Base-by-base conservation (phyloP, 2,888 invertebrate species). In the Taenaris catops region DNA sequence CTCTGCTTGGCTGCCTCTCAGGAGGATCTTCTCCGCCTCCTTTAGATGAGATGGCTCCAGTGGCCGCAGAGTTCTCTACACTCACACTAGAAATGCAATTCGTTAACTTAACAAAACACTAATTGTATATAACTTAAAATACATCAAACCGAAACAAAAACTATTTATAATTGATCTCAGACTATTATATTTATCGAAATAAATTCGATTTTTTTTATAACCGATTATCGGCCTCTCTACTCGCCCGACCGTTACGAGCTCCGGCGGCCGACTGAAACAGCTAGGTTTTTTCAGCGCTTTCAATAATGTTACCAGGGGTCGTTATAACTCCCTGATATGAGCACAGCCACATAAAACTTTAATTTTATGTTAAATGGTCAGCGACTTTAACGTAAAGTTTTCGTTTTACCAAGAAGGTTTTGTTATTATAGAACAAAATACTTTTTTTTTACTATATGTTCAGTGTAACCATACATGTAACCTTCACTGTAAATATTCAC, bases 251-350 rank as follows among this genome's bases (percentile, higher is more conserved):
- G 39, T 54, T 51, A 41, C 57, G 64, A 63, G 68, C 54, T 60
- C 58, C 58, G 63, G 69, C 75, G 75, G 66, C 59, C 63, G 64
- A 81, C 81, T 81, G 74, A 73, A 62, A 39, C 34, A 37, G 42
- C 38, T 44, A 39, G 45, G 45, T 41, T 29, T 43, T 46, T 46
- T 46, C 48, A 38, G 46, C 48, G 38, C 38, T 38, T 44, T 36
- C 33, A 8, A 16, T 9, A 19, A 38, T 43, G 46, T 46, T 43
- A 26, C 43, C 34, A 36, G 8, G 8, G 20, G 11, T 14, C 4
- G 18, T 31, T 9, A 12, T 29, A 32, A 10, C 27, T 41, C 33
- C 35, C 37, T 12, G 14, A 14, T n/a, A n/a, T n/a, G n/a, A n/a
- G n/a, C n/a, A n/a, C n/a, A n/a, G n/a, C n/a, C n/a, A n/a, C n/a